Percentiles rank a stretch among this genome's conserved stretches.
phyloP scores from a whole-genome alignment of 2,797 vertebrate genomes.

The Amblyraja radiata region DNA sequence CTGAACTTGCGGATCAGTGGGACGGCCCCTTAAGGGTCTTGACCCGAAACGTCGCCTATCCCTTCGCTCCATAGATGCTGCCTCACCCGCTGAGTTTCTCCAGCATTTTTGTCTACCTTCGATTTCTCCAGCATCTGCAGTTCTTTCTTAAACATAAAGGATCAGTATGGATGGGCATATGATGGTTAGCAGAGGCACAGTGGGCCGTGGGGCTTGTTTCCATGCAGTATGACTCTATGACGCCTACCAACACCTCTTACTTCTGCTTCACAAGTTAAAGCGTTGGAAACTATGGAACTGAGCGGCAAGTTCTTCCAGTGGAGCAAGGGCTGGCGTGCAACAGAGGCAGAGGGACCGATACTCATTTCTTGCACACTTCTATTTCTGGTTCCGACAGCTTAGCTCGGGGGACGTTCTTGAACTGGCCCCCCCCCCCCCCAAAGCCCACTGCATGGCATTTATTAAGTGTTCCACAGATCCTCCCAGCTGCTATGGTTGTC shows the following conservation, averaged over 20 bases:
- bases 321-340: not conserved
- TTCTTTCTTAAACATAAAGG: too few species aligned
- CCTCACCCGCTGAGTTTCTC: too few species aligned
- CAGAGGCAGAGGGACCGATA: not conserved
- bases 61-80: too few species aligned
- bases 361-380: constrained; percentile 25
- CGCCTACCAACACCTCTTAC: too few species aligned
- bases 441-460: not conserved
- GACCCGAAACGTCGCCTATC: too few species aligned
- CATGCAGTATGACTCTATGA: not conserved
- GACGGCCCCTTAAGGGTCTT: too few species aligned
- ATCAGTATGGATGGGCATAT: too few species aligned
- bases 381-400: not conserved
- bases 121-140: too few species aligned
- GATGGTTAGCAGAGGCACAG: too few species aligned
- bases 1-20: too few species aligned
- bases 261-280: not conserved
- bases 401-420: not conserved
- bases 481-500: not conserved
- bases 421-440: not conserved
- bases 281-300: not conserved
- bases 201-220: too few species aligned
- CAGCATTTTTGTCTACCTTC: too few species aligned
- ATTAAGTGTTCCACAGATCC: not conserved
- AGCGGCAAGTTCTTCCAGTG: not conserved